phyloP scores from a whole-genome alignment of 64 coral and sea anemone genomes.

The Platygyra sinensis region DNA sequence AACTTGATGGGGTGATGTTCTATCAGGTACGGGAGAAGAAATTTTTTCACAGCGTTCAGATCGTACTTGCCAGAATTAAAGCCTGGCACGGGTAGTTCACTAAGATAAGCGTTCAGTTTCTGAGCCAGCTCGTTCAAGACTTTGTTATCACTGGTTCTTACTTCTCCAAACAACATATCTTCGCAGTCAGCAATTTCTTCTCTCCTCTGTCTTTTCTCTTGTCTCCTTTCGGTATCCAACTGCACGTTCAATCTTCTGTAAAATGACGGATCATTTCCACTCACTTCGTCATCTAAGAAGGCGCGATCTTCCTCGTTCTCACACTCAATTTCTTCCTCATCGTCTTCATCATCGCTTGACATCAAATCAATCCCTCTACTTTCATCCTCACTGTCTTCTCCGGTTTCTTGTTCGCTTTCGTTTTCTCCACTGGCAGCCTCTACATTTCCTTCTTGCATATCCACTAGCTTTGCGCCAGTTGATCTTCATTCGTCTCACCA shows the following conservation, averaged over 20 bases:
- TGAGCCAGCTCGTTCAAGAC: neutral
- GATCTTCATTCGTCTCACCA: neutral
- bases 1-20: neutral
- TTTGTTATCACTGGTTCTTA: neutral
- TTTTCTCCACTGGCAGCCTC: neutral
- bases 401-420: neutral
- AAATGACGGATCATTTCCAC: neutral
- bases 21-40: neutral
- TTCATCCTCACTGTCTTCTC: slow-evolving; percentile 1
- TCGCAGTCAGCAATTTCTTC: neutral
- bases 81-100: slow-evolving; percentile 3
- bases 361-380: neutral
- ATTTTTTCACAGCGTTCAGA: neutral
- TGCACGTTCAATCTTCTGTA: neutral
- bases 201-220: neutral
- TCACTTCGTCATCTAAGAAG: neutral
- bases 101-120: neutral
- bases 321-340: neutral
- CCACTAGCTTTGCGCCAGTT: neutral
- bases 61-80: slow-evolving; percentile 37
- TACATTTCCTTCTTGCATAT: neutral
- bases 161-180: neutral
- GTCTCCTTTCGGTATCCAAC: neutral
- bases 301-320: neutral
- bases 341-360: neutral